These are phyloP conservation scores for Drosophila varians DNA, from an alignment of 1,140 invertebrate species.

Conservation along the genomic window DNA sequence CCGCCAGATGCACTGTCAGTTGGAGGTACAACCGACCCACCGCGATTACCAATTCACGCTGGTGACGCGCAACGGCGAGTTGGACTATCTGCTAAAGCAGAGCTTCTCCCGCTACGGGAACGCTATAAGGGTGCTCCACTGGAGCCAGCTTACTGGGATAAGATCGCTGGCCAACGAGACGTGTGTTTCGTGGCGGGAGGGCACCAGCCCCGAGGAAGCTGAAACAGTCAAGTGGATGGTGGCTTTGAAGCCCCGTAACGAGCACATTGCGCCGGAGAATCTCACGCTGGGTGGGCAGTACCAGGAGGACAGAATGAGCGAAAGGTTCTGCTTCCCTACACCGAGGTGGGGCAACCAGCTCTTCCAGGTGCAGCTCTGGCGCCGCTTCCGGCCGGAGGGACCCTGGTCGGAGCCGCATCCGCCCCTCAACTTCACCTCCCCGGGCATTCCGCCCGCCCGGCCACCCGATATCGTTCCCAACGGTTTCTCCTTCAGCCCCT, in stretches of 20 bases:
- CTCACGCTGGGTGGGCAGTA: neutral
- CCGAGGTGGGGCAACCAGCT: constrained; percentile 5
- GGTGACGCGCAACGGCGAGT: neutral
- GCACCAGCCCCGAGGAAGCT: neutral
- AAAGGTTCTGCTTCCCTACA: neutral
- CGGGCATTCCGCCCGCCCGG: neutral
- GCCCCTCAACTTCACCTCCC: neutral
- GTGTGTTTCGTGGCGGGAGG: neutral
- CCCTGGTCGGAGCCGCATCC: constrained; percentile 6
- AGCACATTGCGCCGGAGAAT: neutral
- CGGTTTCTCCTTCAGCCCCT: constrained; percentile 10
- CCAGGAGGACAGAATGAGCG: neutral
- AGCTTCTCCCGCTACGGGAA: neutral
- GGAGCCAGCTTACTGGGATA: neutral
- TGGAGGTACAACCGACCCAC: neutral
- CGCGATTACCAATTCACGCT: neutral
- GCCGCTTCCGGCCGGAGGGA: neutral
- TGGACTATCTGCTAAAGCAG: neutral
- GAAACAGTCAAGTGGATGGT: neutral
- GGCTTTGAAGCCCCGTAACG: neutral
- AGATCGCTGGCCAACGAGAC: neutral
- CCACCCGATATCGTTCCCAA: constrained; percentile 2
- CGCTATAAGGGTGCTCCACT: neutral
- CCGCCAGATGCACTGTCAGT: neutral
- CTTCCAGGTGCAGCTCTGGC: constrained; percentile 1